Evolutionary conservation across 2,113 vertebrate genomes (phyloP).

Genomic region (Rissa tridactyla): DNA sequence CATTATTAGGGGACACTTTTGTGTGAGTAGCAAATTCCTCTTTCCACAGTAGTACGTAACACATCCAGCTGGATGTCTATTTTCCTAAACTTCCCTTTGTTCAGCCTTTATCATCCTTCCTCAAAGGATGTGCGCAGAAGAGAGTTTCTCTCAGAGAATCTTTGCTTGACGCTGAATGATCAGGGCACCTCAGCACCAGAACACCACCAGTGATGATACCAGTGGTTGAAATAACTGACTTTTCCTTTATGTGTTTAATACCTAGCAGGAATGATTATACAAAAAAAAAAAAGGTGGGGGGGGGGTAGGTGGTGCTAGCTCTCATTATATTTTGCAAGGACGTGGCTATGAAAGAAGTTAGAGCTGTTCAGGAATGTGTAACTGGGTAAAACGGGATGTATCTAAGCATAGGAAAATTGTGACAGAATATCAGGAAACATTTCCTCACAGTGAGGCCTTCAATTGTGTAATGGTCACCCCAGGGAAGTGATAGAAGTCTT

Average conservation of each 20-base stretch:
- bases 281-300: fast-evolving
- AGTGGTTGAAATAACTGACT: not conserved
- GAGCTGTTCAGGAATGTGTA: not conserved
- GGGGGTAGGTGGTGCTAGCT: not conserved
- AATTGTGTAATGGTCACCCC: conserved; percentile 48
- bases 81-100: not conserved
- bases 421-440: conserved; percentile 50
- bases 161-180: not conserved
- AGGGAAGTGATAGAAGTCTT: conserved; percentile 62
- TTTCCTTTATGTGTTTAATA: not conserved
- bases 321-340: not conserved
- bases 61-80: not conserved
- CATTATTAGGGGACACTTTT: not conserved
- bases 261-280: not conserved
- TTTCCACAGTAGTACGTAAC: not conserved
- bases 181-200: not conserved
- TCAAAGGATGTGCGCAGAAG: not conserved
- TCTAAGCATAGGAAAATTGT: conserved; percentile 18
- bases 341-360: not conserved
- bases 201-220: not conserved
- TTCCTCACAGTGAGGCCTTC: conserved; percentile 46
- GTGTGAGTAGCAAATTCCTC: not conserved
- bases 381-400: not conserved
- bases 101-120: not conserved
- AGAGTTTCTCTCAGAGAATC: not conserved